phyloP scores from a whole-genome alignment of 2,113 vertebrate species.

The Hyperoodon ampullatus region DNA sequence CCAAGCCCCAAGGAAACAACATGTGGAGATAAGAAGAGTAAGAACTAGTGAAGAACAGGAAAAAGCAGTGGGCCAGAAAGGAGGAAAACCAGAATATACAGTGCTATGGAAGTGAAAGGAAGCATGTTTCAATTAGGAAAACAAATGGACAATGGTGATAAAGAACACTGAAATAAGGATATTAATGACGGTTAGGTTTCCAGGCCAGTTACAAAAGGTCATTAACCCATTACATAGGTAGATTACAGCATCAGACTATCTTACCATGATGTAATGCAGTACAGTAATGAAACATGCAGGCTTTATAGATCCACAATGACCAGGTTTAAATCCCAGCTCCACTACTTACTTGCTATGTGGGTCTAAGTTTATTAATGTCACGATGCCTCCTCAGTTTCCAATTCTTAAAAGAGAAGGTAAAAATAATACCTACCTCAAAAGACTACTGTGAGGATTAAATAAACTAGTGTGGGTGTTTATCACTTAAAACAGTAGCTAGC shows the following conservation, averaged over 20 bases:
- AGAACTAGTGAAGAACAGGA: conserved; percentile 36
- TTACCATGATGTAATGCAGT: neutral
- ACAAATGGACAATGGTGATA: neutral
- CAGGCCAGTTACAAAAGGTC: neutral
- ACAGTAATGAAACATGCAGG: neutral
- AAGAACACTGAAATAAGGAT: neutral
- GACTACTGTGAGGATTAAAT: neutral
- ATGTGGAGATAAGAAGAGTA: neutral
- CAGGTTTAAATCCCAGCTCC: conserved; percentile 16
- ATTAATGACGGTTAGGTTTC: neutral
- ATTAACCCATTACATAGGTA: neutral
- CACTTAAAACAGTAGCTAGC: neutral
- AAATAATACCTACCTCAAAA: conserved; percentile 15
- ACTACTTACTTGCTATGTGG: neutral
- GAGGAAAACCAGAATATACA: conserved; percentile 16
- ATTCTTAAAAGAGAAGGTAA: neutral
- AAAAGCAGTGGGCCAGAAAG: conserved; percentile 1
- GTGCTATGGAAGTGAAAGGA: conserved; percentile 22
- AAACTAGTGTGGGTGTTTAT: neutral
- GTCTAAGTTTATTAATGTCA: neutral
- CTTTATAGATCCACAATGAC: neutral
- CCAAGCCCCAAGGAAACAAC: neutral
- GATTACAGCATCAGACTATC: neutral
- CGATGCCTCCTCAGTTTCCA: conserved; percentile 19
- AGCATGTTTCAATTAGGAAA: neutral